phyloP scores from a whole-genome alignment of 1,140 invertebrate genomes.

The Leptestheria dahalacensis region DNA sequence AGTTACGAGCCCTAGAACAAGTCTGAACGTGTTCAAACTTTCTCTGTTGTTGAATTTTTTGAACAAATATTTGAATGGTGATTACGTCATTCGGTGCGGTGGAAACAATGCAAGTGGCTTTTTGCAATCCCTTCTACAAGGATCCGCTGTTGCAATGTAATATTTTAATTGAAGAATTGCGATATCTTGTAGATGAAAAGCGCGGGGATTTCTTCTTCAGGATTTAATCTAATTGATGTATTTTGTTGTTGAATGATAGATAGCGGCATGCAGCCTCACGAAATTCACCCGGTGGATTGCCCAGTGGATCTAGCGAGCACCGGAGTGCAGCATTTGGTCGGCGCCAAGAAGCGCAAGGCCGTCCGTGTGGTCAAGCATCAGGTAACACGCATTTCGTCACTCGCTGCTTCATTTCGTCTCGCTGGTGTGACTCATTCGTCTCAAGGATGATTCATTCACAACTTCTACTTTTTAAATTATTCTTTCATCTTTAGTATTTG shows the following conservation, averaged over 20 bases:
- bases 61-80: too few species aligned
- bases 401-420: too few species aligned
- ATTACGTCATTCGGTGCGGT: too few species aligned
- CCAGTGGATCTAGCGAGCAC: not conserved
- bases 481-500: not conserved
- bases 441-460: not conserved
- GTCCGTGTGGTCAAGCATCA: conserved; percentile 15
- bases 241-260: not conserved
- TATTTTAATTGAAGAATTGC: not conserved
- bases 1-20: too few species aligned
- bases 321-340: conserved; percentile 7
- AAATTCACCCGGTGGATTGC: not conserved
- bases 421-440: not conserved
- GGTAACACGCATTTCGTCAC: too few species aligned
- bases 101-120: not conserved
- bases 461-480: not conserved
- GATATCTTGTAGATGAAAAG: too few species aligned
- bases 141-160: not conserved
- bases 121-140: not conserved
- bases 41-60: too few species aligned
- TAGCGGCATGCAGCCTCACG: not conserved
- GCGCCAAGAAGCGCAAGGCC: conserved; percentile 15
- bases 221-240: not conserved
- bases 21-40: too few species aligned
- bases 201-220: too few species aligned